These are phyloP conservation scores for Bombus waltoni DNA, from an alignment of 1,140 invertebrate species.

Conservation along the genomic window DNA sequence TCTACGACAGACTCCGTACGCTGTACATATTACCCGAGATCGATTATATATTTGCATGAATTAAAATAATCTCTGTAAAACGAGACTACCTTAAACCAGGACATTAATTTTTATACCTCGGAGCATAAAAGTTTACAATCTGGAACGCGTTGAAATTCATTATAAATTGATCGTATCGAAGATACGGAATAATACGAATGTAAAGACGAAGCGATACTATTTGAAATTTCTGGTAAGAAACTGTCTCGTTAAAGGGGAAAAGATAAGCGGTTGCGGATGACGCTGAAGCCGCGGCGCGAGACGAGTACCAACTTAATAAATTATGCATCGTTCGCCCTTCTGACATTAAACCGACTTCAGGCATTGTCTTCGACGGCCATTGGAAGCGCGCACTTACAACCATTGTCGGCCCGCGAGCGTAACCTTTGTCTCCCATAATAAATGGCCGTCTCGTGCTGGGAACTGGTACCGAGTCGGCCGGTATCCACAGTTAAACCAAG, in stretches of 20 bases:
- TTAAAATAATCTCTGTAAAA: background rate
- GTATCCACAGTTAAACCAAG: constrained; percentile 24
- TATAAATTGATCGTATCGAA: background rate
- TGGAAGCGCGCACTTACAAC: constrained; percentile 67
- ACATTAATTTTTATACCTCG: background rate
- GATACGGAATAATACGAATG: background rate
- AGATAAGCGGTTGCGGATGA: constrained; percentile 6
- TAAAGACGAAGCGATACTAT: background rate
- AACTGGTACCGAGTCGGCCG: constrained; percentile 54
- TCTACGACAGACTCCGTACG: background rate
- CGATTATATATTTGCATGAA: background rate
- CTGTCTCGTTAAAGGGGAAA: constrained; percentile 2
- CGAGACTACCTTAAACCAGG: background rate
- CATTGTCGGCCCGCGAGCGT: constrained; percentile 67
- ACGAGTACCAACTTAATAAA: constrained; percentile 69
- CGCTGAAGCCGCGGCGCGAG: constrained; percentile 54
- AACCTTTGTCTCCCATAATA: constrained; percentile 77
- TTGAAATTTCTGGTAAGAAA: constrained; percentile 24
- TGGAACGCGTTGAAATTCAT: background rate
- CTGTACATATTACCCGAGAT: background rate
- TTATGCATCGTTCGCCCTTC: constrained; percentile 75
- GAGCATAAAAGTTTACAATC: background rate
- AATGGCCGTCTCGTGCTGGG: constrained; percentile 68
- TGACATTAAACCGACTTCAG: constrained; percentile 74
- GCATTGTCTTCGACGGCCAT: constrained; percentile 75